Base-by-base conservation (phyloP, 2,888 invertebrate genomes). In the Rhimphoctona megacephalus region DNA sequence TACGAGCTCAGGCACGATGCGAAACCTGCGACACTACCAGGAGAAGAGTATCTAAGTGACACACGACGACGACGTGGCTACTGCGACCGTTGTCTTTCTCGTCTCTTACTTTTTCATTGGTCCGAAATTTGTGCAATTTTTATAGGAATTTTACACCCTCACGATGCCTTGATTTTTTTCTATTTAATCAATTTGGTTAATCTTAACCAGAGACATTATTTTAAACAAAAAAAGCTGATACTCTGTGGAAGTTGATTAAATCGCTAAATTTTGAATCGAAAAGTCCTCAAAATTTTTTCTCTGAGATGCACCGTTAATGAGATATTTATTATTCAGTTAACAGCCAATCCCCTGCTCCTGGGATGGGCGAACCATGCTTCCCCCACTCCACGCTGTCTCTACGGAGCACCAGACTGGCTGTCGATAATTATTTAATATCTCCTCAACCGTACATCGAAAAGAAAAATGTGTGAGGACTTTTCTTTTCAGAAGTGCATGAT, bases 41-140 rank as follows among this genome's bases (percentile, higher is more conserved):
- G 39, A 80, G 73, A 39, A 66, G 70, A 70, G 74, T 36, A 67
- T 74, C 73, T 57, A 57, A 52, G 70, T 86, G 83, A 86, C 69
- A 76, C 79, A 78, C 73, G 70, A 57, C 70, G 85, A 74, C 72
- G 67, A 67, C 72, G 64, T 80, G 85, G 46, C 74, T 14, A 64
- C 67, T 22, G 72, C 83, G 43, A 36, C 52, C 36, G 52, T 61
- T n/a, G 22, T 67, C 36, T 74, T 74, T 14, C 39, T 36, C 57
- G 39, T 46, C 69, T 79, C 76, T 30, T 61, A 43, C 66, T 43
- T 78, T 66, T 64, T n/a, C 36, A 66, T 36, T 61, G 54, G 22
- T 43, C 66, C 66, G 1, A 66, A 9, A 22, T 69, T 17, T 74
- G 6, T 19, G 36, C 33, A 43, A n/a, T 54, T 66, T 61, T 66